Conservation (phyloP, 2,113 vertebrate genomes). For the Pterocles burchelli region DNA sequence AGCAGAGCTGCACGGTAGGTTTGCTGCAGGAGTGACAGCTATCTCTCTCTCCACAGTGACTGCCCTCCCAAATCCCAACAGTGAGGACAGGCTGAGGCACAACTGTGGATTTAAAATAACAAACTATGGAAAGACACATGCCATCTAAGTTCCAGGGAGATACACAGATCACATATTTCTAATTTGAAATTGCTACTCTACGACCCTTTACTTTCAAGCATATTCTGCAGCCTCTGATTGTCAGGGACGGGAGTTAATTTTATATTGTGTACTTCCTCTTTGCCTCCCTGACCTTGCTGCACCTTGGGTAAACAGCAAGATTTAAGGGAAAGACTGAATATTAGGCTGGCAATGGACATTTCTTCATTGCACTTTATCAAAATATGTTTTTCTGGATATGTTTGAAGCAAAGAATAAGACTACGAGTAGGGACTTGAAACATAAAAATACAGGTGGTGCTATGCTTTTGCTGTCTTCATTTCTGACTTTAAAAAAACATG, state of each 20-base stretch:
- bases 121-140: neutral
- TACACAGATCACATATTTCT: neutral
- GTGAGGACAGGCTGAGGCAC: neutral
- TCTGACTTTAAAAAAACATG: neutral
- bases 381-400: neutral
- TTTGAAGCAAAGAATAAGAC: neutral
- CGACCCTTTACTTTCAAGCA: constrained; percentile 13
- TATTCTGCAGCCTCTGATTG: neutral
- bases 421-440: neutral
- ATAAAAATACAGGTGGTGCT: neutral
- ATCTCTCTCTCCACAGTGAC: constrained; percentile 27
- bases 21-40: constrained; percentile 58
- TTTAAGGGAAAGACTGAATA: neutral
- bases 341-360: neutral
- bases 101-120: neutral
- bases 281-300: neutral
- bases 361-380: neutral
- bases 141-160: constrained; percentile 9
- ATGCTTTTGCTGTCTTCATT: neutral
- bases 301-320: neutral
- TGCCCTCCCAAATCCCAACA: neutral
- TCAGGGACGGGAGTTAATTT: neutral
- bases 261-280: neutral
- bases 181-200: constrained; percentile 17
- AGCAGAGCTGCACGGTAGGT: constrained; percentile 26